phyloP scores from a whole-genome alignment of 2,888 invertebrate genomes.

The Acronicta leporina region DNA sequence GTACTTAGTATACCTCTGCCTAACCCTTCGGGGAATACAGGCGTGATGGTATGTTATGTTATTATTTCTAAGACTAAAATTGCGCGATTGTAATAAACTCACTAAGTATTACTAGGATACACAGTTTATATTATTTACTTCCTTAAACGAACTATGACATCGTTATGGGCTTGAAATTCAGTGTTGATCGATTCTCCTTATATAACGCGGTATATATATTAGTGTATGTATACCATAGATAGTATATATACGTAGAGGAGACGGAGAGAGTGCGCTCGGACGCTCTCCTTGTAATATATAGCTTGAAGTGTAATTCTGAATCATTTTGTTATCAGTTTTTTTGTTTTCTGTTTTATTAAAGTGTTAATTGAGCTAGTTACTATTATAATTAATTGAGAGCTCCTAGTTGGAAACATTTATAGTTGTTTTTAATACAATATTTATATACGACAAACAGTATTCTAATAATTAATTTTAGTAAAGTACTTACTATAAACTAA shows the following conservation, averaged over 20 bases:
- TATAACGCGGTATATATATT: slow-evolving; percentile 44
- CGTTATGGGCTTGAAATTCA: slow-evolving; percentile 62
- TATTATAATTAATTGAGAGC: no score
- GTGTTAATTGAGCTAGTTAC: no score
- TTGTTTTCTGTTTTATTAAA: slow-evolving; percentile 15
- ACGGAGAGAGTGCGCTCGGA: slow-evolving; percentile 68
- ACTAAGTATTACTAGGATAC: neutral
- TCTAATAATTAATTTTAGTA: no score
- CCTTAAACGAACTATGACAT: slow-evolving; percentile 25
- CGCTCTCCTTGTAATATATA: slow-evolving; percentile 75
- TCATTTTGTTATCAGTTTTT: slow-evolving; percentile 4
- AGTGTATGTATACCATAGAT: slow-evolving; percentile 2
- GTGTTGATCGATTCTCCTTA: slow-evolving; percentile 58
- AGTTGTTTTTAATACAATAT: no score
- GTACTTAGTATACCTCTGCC: no score
- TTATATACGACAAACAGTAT: no score
- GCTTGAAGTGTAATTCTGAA: slow-evolving; percentile 67
- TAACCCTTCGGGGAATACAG: no score
- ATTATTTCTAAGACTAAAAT: no score
- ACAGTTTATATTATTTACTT: neutral
- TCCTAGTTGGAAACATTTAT: no score
- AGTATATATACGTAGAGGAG: slow-evolving; percentile 51
- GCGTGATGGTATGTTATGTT: no score
- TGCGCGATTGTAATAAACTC: neutral
- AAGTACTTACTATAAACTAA: no score